Conservation (phyloP, 2,888 invertebrate genomes). For the Strigamia transsilvanica region DNA sequence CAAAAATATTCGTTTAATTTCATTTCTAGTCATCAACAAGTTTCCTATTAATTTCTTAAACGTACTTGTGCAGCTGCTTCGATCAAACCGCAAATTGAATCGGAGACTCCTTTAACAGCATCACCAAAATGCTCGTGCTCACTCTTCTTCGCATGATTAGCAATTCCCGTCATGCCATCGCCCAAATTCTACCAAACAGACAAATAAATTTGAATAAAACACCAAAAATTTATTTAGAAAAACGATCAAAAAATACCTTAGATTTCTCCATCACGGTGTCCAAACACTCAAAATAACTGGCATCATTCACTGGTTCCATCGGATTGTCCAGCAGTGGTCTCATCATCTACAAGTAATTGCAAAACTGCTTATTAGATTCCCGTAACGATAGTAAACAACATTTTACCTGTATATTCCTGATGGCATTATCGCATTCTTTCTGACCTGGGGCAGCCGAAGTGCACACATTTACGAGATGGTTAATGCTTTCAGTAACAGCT, state of each 20-base stretch:
- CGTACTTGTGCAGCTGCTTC: slow-evolving; percentile 85
- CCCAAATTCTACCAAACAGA: slow-evolving; percentile 63
- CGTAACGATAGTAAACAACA: neutral
- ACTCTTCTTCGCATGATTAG: slow-evolving; percentile 86
- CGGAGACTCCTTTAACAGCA: slow-evolving; percentile 82
- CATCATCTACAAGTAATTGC: slow-evolving; percentile 71
- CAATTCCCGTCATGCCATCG: slow-evolving; percentile 91
- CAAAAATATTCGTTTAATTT: no score
- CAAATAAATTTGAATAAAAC: slow-evolving; percentile 24
- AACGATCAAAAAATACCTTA: slow-evolving; percentile 65
- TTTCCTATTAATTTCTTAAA: neutral
- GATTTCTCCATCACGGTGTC: slow-evolving; percentile 90
- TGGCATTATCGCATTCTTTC: slow-evolving; percentile 95
- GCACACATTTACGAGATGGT: slow-evolving; percentile 85
- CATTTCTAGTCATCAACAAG: no score
- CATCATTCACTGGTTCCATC: slow-evolving; percentile 84
- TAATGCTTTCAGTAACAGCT: slow-evolving; percentile 91
- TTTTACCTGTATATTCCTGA: slow-evolving; percentile 80
- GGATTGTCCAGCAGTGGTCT: slow-evolving; percentile 84
- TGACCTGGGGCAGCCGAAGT: slow-evolving; percentile 93
- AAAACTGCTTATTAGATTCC: slow-evolving; percentile 58
- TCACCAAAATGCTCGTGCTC: slow-evolving; percentile 86
- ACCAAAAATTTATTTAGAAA: neutral
- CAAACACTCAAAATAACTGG: slow-evolving; percentile 91
- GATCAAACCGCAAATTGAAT: slow-evolving; percentile 87